Evolutionary conservation across 1,140 invertebrate genomes (phyloP).

Genomic region (Paraescarpia echinospica): DNA sequence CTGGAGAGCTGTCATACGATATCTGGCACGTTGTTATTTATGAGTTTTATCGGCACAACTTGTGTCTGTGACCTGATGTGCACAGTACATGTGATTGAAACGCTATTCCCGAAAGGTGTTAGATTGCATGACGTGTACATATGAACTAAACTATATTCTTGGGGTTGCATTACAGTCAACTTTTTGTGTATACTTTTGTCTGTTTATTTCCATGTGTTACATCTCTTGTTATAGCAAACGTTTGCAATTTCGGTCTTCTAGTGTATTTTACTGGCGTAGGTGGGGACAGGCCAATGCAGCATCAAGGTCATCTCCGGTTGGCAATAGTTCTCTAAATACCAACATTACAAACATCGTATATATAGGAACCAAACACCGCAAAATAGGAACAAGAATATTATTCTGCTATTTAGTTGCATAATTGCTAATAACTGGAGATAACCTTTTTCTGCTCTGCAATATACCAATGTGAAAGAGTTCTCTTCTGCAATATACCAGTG

Average conservation of each 20-base stretch:
- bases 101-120: not conserved
- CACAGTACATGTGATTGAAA: not conserved
- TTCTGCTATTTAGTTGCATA: too few species aligned
- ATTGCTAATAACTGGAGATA: not conserved
- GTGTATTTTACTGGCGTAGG: not conserved
- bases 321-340: too few species aligned
- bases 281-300: not conserved
- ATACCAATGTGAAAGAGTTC: too few species aligned
- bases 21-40: not conserved
- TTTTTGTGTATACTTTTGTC: not conserved
- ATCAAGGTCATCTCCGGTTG: not conserved
- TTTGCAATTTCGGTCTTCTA: not conserved
- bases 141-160: not conserved
- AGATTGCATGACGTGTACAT: not conserved
- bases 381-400: too few species aligned
- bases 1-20: not conserved
- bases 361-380: too few species aligned
- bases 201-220: not conserved
- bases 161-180: not conserved
- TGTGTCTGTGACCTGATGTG: not conserved
- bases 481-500: not conserved
- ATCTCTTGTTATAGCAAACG: not conserved
- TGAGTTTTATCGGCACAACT: not conserved
- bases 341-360: too few species aligned
- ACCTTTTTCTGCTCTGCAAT: not conserved